These are phyloP conservation scores for Caloenas nicobarica DNA, from an alignment of 2,113 vertebrate genomes.

Conservation along the genomic window DNA sequence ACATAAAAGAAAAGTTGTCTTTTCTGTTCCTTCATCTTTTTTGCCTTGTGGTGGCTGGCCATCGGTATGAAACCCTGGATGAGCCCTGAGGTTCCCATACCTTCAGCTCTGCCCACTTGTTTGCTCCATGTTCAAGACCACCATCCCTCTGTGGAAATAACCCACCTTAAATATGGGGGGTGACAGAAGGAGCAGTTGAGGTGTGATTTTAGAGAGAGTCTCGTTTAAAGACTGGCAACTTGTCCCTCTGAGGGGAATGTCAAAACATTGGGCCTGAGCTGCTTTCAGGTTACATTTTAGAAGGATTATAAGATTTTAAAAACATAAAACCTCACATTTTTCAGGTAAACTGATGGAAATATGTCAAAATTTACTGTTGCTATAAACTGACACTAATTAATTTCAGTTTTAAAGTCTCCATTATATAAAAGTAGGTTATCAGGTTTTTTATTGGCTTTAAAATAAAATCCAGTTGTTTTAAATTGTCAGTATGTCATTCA, in stretches of 20 bases:
- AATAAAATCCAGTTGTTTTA: background rate
- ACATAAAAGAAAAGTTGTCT: background rate
- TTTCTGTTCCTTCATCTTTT: background rate
- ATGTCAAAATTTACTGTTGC: background rate
- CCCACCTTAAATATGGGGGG: background rate
- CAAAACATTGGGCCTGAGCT: background rate
- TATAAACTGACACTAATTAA: background rate
- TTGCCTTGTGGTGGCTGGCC: background rate
- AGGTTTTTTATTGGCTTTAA: background rate
- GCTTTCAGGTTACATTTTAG: background rate
- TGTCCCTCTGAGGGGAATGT: background rate
- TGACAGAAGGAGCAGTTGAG: background rate
- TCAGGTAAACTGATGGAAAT: background rate
- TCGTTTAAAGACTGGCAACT: background rate
- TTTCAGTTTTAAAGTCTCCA: background rate
- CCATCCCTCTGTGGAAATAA: background rate
- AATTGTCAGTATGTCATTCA: background rate
- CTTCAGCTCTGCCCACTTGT: background rate
- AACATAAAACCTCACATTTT: background rate
- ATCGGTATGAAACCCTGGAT: background rate
- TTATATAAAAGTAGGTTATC: background rate
- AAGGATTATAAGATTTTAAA: background rate
- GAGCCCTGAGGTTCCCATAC: background rate
- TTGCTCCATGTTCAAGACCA: background rate
- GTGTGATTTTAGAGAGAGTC: background rate